Base-by-base conservation (phyloP, 2,888 invertebrate genomes). In the Meliscaeva auricollis region DNA sequence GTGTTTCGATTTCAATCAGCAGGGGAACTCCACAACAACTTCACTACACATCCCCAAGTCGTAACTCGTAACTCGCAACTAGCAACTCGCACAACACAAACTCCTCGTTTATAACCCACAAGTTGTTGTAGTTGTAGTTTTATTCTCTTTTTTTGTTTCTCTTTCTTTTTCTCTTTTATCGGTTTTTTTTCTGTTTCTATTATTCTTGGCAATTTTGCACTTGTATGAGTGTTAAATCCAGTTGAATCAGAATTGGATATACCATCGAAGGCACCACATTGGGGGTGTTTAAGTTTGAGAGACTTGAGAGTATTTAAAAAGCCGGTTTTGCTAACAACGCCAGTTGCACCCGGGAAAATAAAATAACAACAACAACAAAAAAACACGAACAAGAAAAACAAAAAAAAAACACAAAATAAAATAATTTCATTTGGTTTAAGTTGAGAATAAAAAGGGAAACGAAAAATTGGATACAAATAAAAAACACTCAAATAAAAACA, bases 141-240 rank as follows among this genome's bases (percentile, higher is more conserved):
- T 38, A 20, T 20, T 15, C 13, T 26, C 52, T 56, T 56, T n/a
- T 60, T 30, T 20, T 17, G 7, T 32, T 20, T 50, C 66, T 66
- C 38, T 70, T 73, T 69, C 20, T 50, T 41, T 46, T 66, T 66
- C 50, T 64, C 66, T 58, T 82, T 66, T 44, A 44, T 76, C 22
- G 35, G n/a, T 26, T 15, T 48, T 35, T 20, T 15, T 2, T 26
- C 6, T 54, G 13, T 22, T 38, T 32, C 50, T 54, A 60, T 62
- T 68, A 41, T 48, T 66, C 60, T 22, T 41, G 3, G 38, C 7
- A 8, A 46, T 26, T 30, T 7, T 60, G 48, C 30, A 48, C 11
- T 22, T 70, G 85, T 81, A 15, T 85, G 60, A 73, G 85, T 85
- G 85, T 80, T 80, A 77, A 85, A 81, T 85, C 85, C 76, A 85